Evolutionary conservation across 1,140 invertebrate species (phyloP).

Genomic region (Helicoverpa zea): DNA sequence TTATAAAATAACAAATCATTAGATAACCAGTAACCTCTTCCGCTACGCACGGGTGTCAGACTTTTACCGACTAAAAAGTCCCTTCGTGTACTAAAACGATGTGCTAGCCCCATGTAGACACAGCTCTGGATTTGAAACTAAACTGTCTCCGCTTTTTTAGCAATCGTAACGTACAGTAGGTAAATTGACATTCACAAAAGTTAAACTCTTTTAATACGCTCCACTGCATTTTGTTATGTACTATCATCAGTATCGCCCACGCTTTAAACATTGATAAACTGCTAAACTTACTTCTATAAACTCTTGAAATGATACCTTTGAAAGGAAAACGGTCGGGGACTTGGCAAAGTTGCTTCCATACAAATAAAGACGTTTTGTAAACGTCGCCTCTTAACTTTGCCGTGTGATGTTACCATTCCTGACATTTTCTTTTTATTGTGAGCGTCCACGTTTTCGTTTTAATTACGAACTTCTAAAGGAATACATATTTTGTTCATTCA

Average conservation of each 20-base stretch:
- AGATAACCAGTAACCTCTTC: no score
- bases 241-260: conserved; percentile 2
- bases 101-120: no score
- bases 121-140: no score
- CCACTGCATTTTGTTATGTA: conserved; percentile 20
- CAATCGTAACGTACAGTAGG: no score
- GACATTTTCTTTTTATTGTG: conserved; percentile 31
- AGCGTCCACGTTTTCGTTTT: conserved; percentile 14
- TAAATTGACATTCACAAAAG: background rate
- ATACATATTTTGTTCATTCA: background rate
- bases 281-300: conserved; percentile 52
- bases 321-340: conserved; percentile 43
- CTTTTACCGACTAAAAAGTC: no score
- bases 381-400: background rate
- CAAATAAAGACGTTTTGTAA: conserved; percentile 54
- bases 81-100: no score
- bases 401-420: conserved; percentile 29
- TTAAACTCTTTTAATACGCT: conserved; percentile 10
- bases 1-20: no score
- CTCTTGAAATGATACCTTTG: conserved; percentile 55
- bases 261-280: conserved; percentile 58
- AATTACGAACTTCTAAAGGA: background rate
- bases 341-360: conserved; percentile 45
- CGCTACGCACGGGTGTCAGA: no score
- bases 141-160: no score